phyloP scores from a whole-genome alignment of 2,797 vertebrate species.

The Sebastes taczanowskii region DNA sequence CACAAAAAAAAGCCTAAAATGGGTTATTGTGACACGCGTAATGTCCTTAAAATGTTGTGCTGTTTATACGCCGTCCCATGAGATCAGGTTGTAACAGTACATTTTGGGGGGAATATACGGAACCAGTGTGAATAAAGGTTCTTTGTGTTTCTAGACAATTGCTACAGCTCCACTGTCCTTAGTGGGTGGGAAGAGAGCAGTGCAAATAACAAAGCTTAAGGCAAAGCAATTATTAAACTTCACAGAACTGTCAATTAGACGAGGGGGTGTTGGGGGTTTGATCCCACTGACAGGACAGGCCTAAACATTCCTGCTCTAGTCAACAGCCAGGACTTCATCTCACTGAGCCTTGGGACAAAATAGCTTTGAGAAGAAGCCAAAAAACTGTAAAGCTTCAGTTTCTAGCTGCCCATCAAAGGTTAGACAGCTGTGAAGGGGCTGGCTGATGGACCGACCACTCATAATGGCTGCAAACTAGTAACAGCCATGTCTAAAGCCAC shows the following conservation, averaged over 20 bases:
- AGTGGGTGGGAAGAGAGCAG: constrained; percentile 16
- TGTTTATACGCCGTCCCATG: background rate
- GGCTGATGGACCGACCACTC: constrained; percentile 19
- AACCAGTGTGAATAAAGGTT: constrained; percentile 4
- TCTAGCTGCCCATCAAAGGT: constrained; percentile 28
- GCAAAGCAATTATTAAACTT: constrained; percentile 38
- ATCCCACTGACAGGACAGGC: constrained; percentile 36
- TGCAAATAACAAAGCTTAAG: constrained; percentile 25
- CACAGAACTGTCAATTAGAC: constrained; percentile 49
- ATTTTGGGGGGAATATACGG: background rate
- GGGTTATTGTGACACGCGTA: background rate
- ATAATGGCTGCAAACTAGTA: constrained; percentile 9
- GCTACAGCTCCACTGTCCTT: constrained; percentile 23
- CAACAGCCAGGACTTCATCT: constrained; percentile 9
- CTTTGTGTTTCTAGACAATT: constrained; percentile 10
- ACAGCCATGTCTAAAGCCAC: constrained; percentile 7
- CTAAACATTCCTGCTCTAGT: constrained; percentile 28
- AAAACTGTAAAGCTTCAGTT: constrained; percentile 13
- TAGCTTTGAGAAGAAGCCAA: constrained; percentile 17
- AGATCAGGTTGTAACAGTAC: background rate
- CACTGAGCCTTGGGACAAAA: constrained; percentile 22
- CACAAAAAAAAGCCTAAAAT: background rate
- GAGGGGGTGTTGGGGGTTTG: background rate
- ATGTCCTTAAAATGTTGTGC: background rate
- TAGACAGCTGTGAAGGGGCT: background rate